These are phyloP conservation scores for Drosophila hydei DNA, from an alignment of 1,140 invertebrate species.

Conservation along the genomic window DNA sequence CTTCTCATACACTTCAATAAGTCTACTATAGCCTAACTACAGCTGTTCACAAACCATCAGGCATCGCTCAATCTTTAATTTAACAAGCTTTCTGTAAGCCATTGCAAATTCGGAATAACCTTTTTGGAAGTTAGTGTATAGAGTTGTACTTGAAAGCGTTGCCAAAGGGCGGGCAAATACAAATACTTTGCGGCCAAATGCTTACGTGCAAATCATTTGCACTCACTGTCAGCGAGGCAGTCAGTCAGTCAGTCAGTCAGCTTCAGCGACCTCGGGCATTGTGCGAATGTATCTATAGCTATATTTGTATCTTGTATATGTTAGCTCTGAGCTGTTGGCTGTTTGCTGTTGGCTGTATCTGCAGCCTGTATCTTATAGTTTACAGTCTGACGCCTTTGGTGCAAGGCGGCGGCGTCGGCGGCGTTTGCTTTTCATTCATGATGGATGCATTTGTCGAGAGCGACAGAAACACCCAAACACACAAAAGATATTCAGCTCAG, in stretches of 20 bases:
- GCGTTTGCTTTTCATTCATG: conserved; percentile 63
- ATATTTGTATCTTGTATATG: conserved; percentile 18
- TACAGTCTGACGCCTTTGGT: conserved; percentile 75
- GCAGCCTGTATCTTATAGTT: conserved; percentile 56
- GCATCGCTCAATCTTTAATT: no score
- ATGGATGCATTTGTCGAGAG: conserved; percentile 52
- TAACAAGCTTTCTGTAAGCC: background rate
- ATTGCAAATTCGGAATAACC: background rate
- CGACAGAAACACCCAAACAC: conserved; percentile 19
- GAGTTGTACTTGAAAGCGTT: conserved; percentile 12
- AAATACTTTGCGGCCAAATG: conserved; percentile 35
- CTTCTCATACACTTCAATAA: no score
- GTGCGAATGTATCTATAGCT: conserved; percentile 12
- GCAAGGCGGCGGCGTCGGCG: conserved; percentile 10
- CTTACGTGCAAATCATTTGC: conserved; percentile 40
- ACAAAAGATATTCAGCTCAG: conserved; percentile 18
- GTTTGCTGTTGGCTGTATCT: background rate
- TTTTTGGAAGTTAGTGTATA: background rate
- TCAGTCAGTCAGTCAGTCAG: conserved; percentile 1
- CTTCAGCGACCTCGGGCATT: background rate
- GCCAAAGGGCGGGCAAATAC: conserved; percentile 49
- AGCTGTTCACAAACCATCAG: no score
- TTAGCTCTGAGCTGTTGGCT: conserved; percentile 5
- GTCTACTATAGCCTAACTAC: no score
- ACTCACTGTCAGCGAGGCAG: conserved; percentile 32